Evolutionary conservation across 1,140 invertebrate genomes (phyloP).

Genomic region (Orchestia grillus): DNA sequence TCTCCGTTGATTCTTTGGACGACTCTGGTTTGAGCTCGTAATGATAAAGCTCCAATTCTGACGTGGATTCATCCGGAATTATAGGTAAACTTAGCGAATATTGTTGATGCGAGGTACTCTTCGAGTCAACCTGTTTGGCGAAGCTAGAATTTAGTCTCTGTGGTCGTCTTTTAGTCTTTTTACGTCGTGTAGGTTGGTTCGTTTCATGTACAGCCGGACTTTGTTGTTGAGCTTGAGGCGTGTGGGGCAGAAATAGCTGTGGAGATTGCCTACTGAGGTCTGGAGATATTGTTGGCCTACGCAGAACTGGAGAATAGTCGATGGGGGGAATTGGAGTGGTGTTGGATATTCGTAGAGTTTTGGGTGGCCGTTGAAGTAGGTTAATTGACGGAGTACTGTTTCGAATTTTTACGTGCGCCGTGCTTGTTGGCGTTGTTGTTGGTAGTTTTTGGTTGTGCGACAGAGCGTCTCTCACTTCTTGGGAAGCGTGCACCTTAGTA

Average conservation of each 20-base stretch:
- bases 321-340: not conserved
- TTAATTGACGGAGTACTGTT: not conserved
- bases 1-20: slow-evolving; percentile 16
- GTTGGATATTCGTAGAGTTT: not conserved
- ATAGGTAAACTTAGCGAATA: not conserved
- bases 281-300: not conserved
- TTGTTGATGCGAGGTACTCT: not conserved
- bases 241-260: not conserved
- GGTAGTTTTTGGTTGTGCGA: not conserved
- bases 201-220: not conserved
- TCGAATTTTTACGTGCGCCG: not conserved
- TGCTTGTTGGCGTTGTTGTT: not conserved
- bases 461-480: not conserved
- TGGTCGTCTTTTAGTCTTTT: not conserved
- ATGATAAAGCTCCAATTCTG: not conserved
- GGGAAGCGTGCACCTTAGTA: not conserved
- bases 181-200: not conserved
- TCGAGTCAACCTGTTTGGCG: not conserved
- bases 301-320: not conserved
- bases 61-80: not conserved
- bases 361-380: not conserved
- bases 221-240: not conserved
- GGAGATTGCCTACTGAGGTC: not conserved
- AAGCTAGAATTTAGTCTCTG: not conserved
- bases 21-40: not conserved